Conservation (phyloP, 2,113 vertebrate genomes). For the Noctilio leporinus region DNA sequence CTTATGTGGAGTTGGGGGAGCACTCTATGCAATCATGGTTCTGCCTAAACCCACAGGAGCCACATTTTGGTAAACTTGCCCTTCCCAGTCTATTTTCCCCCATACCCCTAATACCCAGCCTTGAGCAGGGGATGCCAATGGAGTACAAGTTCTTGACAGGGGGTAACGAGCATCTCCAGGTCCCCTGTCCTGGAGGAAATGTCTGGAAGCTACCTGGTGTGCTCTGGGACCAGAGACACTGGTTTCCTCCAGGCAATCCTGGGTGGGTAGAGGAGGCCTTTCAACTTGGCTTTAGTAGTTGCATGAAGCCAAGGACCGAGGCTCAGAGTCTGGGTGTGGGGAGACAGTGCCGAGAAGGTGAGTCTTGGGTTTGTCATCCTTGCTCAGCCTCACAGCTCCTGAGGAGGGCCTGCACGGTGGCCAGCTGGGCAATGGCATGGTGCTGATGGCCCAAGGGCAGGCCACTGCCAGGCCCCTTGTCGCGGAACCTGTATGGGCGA, state of each 20-base stretch:
- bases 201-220: not conserved
- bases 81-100: slow-evolving; percentile 67
- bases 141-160: not conserved
- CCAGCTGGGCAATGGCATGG: not conserved
- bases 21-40: not conserved
- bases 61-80: slow-evolving; percentile 74
- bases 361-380: not conserved
- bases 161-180: slow-evolving; percentile 43
- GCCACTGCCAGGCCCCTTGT: not conserved
- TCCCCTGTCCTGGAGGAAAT: not conserved
- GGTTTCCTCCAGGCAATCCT: not conserved
- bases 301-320: not conserved
- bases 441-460: not conserved
- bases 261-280: not conserved
- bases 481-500: no score
- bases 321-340: not conserved
- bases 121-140: not conserved
- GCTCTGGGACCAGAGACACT: not conserved
- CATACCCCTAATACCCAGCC: not conserved
- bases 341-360: not conserved
- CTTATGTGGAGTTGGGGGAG: not conserved
- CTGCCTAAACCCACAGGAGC: slow-evolving; percentile 59
- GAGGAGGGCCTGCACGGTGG: not conserved
- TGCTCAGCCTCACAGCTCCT: not conserved
- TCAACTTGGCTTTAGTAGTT: not conserved